Percentiles rank a stretch among this genome's conserved stretches.
These are phyloP conservation scores for Phalloptychus januarius DNA, from an alignment of 2,797 vertebrate species.

Conservation along the genomic window DNA sequence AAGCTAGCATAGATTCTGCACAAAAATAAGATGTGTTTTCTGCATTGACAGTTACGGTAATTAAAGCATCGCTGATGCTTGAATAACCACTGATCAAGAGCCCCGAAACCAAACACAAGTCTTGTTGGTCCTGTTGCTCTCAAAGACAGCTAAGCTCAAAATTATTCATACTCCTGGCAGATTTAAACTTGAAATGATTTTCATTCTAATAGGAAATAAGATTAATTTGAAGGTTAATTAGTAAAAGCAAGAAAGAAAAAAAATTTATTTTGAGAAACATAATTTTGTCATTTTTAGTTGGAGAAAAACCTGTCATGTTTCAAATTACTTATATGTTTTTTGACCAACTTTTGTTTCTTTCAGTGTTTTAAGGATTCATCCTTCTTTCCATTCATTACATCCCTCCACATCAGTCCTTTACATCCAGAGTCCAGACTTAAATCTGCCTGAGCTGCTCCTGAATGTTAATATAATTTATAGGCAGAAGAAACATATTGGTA, in stretches of 20 bases:
- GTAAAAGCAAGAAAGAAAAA: not conserved
- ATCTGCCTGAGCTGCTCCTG: not conserved
- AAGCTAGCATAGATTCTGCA: not conserved
- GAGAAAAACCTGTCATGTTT: not conserved
- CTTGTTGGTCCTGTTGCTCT: not conserved
- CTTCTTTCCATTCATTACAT: not conserved
- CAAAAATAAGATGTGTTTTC: constrained; percentile 6
- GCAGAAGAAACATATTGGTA: not conserved
- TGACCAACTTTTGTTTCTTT: not conserved
- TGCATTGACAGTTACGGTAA: not conserved
- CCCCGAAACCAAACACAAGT: not conserved
- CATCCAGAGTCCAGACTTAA: not conserved
- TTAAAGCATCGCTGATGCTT: not conserved
- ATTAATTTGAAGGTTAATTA: not conserved
- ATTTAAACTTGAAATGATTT: not conserved
- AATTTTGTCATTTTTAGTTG: too few species aligned
- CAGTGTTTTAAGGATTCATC: not conserved
- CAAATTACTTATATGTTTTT: not conserved
- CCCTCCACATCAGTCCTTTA: not conserved
- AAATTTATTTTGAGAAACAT: not conserved
- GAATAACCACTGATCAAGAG: not conserved
- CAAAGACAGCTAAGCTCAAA: not conserved
- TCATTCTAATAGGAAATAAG: not conserved
- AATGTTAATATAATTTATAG: not conserved
- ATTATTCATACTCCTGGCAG: not conserved